Evolutionary conservation across 2,797 vertebrate species (phyloP), one percentile per base, ranked within the genome.

Genomic region (Sebastiscus tertius): DNA sequence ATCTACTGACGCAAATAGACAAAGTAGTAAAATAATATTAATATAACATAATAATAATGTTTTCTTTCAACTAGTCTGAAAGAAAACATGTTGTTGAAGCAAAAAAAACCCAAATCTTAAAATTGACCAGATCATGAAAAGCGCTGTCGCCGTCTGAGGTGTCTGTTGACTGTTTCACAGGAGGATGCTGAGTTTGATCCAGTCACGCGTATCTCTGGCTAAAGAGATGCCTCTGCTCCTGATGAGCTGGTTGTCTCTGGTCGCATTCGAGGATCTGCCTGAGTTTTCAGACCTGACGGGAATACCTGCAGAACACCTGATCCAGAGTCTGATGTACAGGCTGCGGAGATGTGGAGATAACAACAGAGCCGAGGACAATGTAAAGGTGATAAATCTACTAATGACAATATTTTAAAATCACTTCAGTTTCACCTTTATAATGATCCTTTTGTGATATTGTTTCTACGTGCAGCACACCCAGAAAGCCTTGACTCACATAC

Each of bases 301-400:
- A 6, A 42, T 75, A 3, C 2, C 1, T n/a, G 67, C 78, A n/a
- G 94, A 95, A 31, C 69, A 94, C 5, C 46, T 96, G 72, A 90
- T 95, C 87, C 95, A 96, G 88, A 88, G 83, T 80, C 81, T 95
- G 83, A 6, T 93, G 39, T 94, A 88, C 79, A 89, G 95, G n/a
- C 61, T 95, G 60, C 33, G 64, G 6, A 36, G 29, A 1, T 72
- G 42, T 58, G 73, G 6, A 7, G 63, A 77, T 31, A 5, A 6
- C 9, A 70, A 6, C 3, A 34, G 13, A 78, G 1, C 0, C 0
- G 0, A 75, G 36, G 84, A 74, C 27, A 56, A 0, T 5, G 39
- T 89, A 1, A 60, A 93, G 91, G 95, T 96, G 11, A 4, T 22
- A 12, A 52, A 60, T 0, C 5, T 1, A 3, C 5, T 20, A 0